Conservation (phyloP, 2,113 vertebrate species). For the Dinomys branickii region DNA sequence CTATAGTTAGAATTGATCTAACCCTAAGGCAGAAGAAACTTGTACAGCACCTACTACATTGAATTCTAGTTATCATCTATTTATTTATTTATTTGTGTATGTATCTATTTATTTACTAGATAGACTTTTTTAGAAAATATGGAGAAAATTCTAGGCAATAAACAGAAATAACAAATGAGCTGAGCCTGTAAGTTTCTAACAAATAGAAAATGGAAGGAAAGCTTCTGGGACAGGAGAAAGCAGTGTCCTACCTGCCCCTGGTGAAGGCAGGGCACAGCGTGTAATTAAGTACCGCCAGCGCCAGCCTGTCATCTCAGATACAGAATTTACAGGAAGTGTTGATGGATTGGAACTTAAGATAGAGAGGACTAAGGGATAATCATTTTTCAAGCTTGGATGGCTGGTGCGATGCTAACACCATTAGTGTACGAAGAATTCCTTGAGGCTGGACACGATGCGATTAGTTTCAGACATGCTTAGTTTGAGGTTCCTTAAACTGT, state of each 20-base stretch:
- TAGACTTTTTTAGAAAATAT: slow-evolving; percentile 22
- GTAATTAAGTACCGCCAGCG: neutral
- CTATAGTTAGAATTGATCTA: neutral
- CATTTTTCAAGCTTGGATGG: slow-evolving; percentile 37
- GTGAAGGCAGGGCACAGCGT: neutral
- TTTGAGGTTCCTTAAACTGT: slow-evolving; percentile 24
- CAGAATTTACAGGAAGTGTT: neutral
- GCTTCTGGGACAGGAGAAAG: neutral
- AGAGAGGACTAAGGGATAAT: neutral
- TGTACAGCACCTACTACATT: neutral
- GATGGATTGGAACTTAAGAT: slow-evolving; percentile 2
- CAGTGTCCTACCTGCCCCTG: neutral
- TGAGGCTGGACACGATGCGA: neutral
- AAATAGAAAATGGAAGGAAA: neutral
- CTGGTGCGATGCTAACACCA: neutral
- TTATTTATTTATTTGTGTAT: neutral
- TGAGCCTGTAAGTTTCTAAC: neutral
- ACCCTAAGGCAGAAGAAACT: neutral
- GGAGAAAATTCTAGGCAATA: neutral
- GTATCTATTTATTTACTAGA: neutral
- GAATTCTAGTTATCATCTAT: neutral
- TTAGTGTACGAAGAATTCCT: neutral
- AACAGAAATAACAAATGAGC: neutral
- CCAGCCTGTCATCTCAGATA: neutral
- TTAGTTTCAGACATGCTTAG: neutral